These are phyloP conservation scores for Theonella swinhoei DNA, from an alignment of 37 sponge, comb jelly and placozoan species.

Conservation along the genomic window DNA sequence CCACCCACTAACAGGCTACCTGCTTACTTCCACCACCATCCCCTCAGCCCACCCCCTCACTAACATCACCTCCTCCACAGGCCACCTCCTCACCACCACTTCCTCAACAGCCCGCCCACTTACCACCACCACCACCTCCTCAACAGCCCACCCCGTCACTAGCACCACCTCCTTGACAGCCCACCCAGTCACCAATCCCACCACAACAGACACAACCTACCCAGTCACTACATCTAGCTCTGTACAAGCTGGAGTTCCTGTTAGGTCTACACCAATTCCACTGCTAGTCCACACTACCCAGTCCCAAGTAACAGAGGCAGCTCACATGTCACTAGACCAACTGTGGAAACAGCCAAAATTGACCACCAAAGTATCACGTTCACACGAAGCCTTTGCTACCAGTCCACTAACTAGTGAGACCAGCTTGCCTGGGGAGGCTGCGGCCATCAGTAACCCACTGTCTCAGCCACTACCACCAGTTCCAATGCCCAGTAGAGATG, in stretches of 20 bases:
- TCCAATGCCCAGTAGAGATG: background rate
- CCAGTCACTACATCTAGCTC: background rate
- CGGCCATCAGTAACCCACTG: background rate
- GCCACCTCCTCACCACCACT: background rate
- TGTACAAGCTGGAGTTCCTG: background rate
- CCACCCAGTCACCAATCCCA: background rate
- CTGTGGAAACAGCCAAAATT: background rate
- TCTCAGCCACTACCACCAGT: background rate
- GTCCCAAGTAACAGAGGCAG: background rate
- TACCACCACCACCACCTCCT: background rate
- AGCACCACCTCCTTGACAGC: background rate
- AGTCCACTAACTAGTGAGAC: too few relatives aligned
- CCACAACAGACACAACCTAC: background rate
- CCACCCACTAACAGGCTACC: background rate
- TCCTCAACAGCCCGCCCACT: too few relatives aligned
- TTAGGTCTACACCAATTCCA: background rate
- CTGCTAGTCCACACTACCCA: too few relatives aligned
- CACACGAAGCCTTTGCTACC: too few relatives aligned
- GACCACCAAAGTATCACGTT: too few relatives aligned
- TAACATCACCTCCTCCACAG: background rate
- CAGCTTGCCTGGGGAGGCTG: background rate
- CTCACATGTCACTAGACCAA: background rate
- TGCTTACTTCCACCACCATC: background rate
- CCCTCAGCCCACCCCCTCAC: background rate
- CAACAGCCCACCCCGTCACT: background rate